Evolutionary conservation across 2,113 vertebrate species (phyloP), one percentile per base, ranked within the genome.

Genomic region (Eudyptes chrysolophus): DNA sequence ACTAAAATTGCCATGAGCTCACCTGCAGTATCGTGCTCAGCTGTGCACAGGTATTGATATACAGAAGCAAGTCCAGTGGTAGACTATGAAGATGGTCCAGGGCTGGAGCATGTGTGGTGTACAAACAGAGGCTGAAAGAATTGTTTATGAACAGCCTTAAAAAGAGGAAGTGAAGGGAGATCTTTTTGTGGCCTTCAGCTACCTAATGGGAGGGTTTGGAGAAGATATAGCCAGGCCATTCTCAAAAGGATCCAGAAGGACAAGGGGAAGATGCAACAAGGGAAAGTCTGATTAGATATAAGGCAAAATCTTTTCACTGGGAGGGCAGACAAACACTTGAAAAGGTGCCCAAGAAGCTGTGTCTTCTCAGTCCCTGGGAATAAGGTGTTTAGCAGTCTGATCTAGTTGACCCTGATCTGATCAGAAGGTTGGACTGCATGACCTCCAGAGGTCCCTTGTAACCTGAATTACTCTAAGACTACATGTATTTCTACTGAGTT

Each of bases 261-360:
- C 16, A 69, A 75, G 3, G 5, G 1, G 4, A 66, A 0, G 1
- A 55, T 30, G 14, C 4, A 75, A 32, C 5, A 82, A 68, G 3
- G 13, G 7, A 89, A 92, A 78, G 30, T 25, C 3, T 55, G 4
- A 15, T 48, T 40, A 57, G 16, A 26, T 46, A 16, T 13, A 62
- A 52, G 18, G 26, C 14, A 86, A 86, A 32, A 55, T 22, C 16
- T 84, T 84, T 66, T 27, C n/a, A 38, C 14, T 34, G 13, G 3
- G 4, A 36, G 11, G 6, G 18, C 7, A 42, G 16, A 16, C 5
- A 71, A 71, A 81, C 3, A 44, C 8, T 32, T 34, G 11, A 71
- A 77, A 89, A 84, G 4, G 20, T n/a, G 15, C 1, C 5, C 26
- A 65, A 61, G 19, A 58, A 76, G 6, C 6, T 54, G 27, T 32